These are phyloP conservation scores for Stegana nigrithorax DNA, from an alignment of 2,888 invertebrate genomes.

Conservation along the genomic window DNA sequence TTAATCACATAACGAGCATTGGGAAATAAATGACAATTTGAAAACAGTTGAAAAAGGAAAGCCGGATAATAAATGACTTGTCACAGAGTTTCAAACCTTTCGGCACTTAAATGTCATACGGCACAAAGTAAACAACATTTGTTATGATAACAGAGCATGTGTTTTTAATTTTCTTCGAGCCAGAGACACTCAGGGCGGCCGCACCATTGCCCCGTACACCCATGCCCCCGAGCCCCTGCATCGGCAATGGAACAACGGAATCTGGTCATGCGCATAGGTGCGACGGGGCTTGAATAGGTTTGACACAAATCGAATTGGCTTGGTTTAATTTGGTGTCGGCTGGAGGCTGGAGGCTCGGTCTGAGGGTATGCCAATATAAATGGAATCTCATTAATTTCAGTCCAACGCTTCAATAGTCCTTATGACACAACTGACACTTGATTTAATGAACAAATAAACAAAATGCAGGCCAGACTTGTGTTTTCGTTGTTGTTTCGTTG, in stretches of 20 bases:
- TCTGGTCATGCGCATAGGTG: not conserved
- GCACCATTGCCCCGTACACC: not conserved
- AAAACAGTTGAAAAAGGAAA: not conserved
- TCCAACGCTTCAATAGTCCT: constrained; percentile 27
- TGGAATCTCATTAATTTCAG: constrained; percentile 60
- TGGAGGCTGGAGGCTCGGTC: not conserved
- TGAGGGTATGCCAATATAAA: constrained; percentile 41
- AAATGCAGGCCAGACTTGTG: not conserved
- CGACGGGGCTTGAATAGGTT: no score
- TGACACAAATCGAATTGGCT: no score
- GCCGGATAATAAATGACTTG: constrained; percentile 55
- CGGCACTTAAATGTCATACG: constrained; percentile 62
- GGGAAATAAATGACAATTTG: no score
- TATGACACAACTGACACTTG: not conserved
- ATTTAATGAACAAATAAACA: not conserved
- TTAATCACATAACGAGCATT: no score
- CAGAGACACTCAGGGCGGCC: not conserved
- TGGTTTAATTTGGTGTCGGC: not conserved
- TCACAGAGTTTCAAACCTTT: constrained; percentile 61
- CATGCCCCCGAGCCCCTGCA: not conserved
- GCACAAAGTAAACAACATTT: constrained; percentile 57
- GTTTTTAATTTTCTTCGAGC: not conserved
- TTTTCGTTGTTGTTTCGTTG: no score
- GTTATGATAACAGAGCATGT: constrained; percentile 34
- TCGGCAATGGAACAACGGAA: not conserved